These are phyloP conservation scores for Euborellia annulipes DNA, from an alignment of 1,140 invertebrate species.

Conservation along the genomic window DNA sequence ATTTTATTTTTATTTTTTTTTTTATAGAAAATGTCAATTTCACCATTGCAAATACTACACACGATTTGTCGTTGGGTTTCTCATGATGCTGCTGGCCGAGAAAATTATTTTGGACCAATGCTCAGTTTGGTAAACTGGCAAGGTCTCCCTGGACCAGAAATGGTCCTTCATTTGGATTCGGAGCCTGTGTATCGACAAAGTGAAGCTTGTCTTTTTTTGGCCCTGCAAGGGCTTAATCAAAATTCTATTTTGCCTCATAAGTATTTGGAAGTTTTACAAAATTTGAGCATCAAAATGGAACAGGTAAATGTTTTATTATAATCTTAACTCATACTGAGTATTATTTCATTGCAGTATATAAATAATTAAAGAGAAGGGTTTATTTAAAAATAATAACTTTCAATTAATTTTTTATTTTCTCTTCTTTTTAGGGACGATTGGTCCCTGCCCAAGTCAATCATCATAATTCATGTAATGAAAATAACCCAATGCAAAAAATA, in stretches of 20 bases:
- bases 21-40: slow-evolving; percentile 5
- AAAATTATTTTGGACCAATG: slow-evolving; percentile 34
- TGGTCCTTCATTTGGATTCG: slow-evolving; percentile 33
- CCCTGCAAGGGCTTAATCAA: slow-evolving; percentile 38
- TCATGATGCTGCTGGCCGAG: slow-evolving; percentile 29
- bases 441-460: too few relatives aligned
- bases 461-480: too few relatives aligned
- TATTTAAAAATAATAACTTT: too few relatives aligned
- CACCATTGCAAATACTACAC: slow-evolving; percentile 23
- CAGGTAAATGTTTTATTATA: slow-evolving; percentile 16
- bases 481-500: too few relatives aligned
- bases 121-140: slow-evolving; percentile 32
- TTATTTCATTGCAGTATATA: too few relatives aligned
- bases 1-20: not conserved
- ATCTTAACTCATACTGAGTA: too few relatives aligned
- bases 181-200: slow-evolving; percentile 32
- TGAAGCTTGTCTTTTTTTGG: slow-evolving; percentile 34
- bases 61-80: slow-evolving; percentile 39
- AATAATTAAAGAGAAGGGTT: too few relatives aligned
- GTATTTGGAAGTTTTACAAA: slow-evolving; percentile 33
- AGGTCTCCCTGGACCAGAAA: slow-evolving; percentile 26
- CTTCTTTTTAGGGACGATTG: too few relatives aligned
- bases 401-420: too few relatives aligned
- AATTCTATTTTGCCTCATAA: slow-evolving; percentile 35
- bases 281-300: slow-evolving; percentile 31